Conservation (phyloP, 1,140 invertebrate genomes). For the Eriocheir sinensis region DNA sequence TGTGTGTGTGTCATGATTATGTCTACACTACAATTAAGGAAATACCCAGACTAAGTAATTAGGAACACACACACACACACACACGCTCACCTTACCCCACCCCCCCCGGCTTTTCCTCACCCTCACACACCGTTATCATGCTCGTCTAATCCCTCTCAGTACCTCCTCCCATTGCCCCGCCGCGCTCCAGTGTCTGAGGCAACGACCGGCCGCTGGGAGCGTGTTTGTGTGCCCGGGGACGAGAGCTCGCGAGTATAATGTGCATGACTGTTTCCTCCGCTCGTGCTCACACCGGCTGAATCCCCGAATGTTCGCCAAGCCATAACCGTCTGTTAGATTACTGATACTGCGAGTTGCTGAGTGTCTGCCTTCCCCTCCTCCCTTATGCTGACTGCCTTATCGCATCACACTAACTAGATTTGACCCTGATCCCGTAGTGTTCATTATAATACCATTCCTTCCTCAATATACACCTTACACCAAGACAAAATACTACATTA, state of each 20-base stretch:
- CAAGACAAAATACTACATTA: too few relatives aligned
- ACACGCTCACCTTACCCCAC: background rate
- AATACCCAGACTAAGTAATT: too few relatives aligned
- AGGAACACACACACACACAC: background rate
- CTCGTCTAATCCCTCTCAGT: background rate
- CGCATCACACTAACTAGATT: too few relatives aligned
- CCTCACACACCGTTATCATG: background rate
- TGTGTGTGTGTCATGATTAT: background rate
- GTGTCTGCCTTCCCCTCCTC: too few relatives aligned
- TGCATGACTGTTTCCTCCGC: background rate
- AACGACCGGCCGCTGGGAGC: background rate
- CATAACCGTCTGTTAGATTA: too few relatives aligned
- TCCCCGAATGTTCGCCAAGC: too few relatives aligned
- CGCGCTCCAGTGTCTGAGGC: background rate
- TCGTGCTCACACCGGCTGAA: background rate
- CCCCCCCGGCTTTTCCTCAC: background rate
- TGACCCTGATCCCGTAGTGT: too few relatives aligned
- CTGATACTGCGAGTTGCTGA: too few relatives aligned
- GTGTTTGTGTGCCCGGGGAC: background rate
- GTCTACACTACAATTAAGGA: too few relatives aligned
- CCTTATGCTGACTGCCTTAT: too few relatives aligned
- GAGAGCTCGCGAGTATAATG: background rate
- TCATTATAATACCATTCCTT: too few relatives aligned
- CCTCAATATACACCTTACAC: too few relatives aligned
- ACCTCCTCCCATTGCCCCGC: background rate